A percentile compares a stretch with the other conserved stretches of the same genome.
Conservation (phyloP, 2,113 vertebrate genomes). For the Sturnus vulgaris region DNA sequence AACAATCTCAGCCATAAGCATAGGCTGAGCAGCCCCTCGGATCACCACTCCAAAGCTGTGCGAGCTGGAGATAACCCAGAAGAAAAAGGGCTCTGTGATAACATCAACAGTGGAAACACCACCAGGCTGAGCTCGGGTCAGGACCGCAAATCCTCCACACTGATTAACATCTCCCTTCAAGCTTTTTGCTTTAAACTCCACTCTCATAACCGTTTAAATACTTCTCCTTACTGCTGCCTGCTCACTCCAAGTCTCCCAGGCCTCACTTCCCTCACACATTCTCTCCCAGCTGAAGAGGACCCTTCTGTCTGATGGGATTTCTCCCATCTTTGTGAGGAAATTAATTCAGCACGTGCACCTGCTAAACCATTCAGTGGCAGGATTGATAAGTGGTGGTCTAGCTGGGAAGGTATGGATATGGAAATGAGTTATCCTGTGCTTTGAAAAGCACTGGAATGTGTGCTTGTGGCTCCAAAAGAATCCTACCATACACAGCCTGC, state of each 20-base stretch:
- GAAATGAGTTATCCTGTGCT: neutral
- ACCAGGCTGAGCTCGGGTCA: neutral
- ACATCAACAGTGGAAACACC: neutral
- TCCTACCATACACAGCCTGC: neutral
- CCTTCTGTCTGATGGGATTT: neutral
- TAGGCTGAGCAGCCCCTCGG: neutral
- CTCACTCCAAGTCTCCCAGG: neutral
- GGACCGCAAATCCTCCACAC: neutral
- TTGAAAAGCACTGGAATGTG: fast-evolving
- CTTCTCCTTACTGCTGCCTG: neutral
- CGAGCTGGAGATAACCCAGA: neutral
- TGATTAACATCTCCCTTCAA: neutral
- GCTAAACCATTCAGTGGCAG: neutral
- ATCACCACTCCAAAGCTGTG: neutral
- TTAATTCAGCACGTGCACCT: neutral
- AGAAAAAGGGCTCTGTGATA: neutral
- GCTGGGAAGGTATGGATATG: neutral
- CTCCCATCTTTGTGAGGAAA: neutral
- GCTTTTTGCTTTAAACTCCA: neutral
- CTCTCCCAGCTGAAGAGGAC: neutral
- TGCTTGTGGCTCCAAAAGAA: neutral
- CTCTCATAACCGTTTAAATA: neutral
- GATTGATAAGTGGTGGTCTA: neutral
- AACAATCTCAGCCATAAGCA: fast-evolving
- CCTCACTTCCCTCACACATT: neutral